A percentile compares a stretch with the other conserved stretches of the same genome.
Evolutionary conservation across 2,113 vertebrate genomes (phyloP).

Genomic region (Clupea harengus): DNA sequence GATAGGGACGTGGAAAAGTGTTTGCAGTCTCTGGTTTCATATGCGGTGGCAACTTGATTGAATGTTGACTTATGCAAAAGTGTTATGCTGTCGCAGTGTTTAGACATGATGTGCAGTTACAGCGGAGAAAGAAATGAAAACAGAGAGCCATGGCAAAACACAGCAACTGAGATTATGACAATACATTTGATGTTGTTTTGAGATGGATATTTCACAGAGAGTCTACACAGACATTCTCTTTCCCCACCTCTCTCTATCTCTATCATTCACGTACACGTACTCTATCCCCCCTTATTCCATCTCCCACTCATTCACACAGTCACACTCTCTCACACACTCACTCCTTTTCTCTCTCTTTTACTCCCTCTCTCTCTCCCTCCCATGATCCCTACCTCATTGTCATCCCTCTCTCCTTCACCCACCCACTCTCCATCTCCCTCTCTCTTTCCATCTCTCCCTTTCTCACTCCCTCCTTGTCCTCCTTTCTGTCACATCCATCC

Average conservation of each 20-base stretch:
- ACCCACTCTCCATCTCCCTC: too few relatives aligned
- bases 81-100: neutral
- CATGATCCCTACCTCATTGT: conserved; percentile 18
- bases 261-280: neutral
- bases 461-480: too few relatives aligned
- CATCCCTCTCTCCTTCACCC: neutral
- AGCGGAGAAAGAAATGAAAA: neutral
- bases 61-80: neutral
- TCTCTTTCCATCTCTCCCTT: too few relatives aligned
- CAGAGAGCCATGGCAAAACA: neutral
- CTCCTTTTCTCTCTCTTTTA: neutral
- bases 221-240: neutral
- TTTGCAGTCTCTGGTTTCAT: too few relatives aligned
- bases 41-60: neutral
- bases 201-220: neutral
- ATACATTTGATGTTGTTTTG: neutral
- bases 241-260: neutral
- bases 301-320: neutral
- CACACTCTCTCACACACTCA: neutral
- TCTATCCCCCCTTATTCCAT: neutral
- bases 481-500: neutral
- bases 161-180: neutral
- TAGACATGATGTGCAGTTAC: neutral
- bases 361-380: neutral
- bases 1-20: too few relatives aligned